These are phyloP conservation scores for Dyspetes luteomarginatus DNA, from an alignment of 2,888 invertebrate species.

Conservation along the genomic window DNA sequence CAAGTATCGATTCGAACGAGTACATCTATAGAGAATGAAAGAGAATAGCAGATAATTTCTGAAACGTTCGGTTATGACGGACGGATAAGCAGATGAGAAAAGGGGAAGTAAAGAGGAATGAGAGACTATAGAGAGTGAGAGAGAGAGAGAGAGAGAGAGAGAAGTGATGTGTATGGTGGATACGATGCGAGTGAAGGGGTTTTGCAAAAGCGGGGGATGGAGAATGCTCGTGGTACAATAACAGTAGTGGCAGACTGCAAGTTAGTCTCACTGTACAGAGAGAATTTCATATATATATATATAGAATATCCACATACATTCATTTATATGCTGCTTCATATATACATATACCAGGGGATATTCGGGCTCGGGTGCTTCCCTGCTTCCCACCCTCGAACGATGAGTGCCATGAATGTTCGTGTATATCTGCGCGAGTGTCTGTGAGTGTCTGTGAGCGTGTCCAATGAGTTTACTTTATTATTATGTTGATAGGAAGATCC, in stretches of 20 bases:
- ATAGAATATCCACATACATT: constrained; percentile 10
- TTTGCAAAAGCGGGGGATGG: constrained; percentile 38
- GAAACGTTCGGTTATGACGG: constrained; percentile 49
- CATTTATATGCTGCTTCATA: neutral
- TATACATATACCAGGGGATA: neutral
- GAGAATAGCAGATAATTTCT: constrained; percentile 45
- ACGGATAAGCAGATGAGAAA: constrained; percentile 43
- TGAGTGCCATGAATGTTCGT: no score
- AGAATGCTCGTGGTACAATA: constrained; percentile 40
- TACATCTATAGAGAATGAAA: neutral
- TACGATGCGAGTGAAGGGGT: constrained; percentile 40
- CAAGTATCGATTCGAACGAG: neutral
- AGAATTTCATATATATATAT: constrained; percentile 21
- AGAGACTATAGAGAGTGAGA: constrained; percentile 3
- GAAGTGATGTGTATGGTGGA: constrained; percentile 26
- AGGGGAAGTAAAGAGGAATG: neutral
- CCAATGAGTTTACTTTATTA: no score
- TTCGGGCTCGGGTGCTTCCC: neutral
- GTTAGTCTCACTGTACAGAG: constrained; percentile 4
- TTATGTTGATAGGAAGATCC: no score
- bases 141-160: constrained; percentile 20
- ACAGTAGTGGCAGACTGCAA: constrained; percentile 36
- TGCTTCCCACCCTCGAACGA: constrained; percentile 12
- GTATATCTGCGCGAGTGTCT: no score
- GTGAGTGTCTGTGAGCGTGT: no score